Evolutionary conservation across 2,797 vertebrate genomes (phyloP), one percentile per base, ranked within the genome.

Genomic region (Anabacerthia variegaticeps): DNA sequence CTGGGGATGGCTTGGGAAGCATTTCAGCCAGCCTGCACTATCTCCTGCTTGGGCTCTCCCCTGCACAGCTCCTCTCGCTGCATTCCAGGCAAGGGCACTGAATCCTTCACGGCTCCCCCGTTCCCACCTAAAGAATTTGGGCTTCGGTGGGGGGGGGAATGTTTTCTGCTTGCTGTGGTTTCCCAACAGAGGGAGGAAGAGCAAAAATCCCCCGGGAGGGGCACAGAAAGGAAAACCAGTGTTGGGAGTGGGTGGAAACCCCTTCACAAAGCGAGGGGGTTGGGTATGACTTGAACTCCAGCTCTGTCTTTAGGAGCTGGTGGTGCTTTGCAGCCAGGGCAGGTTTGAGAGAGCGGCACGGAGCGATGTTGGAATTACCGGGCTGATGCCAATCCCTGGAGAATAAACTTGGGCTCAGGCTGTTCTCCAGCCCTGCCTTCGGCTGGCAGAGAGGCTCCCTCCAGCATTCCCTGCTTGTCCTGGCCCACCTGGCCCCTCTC

Each of bases 31-130:
- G 87, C 52, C 93, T 92, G 79, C 81, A 89, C 49, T 89, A 48
- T 92, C 93, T 96, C 92, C 67, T 82, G 80, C 72, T 90, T 8
- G 17, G 68, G 55, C 71, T 94, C 56, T 73, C 74, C 81, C 73
- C 58, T 92, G 75, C 58, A 89, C 8, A 80, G 85, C 93, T 93
- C 91, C 72, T 91, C 69, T 85, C 27, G 26, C 2, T 93, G 69
- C 91, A 78, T 96, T 93, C 96, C 95, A 89, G 89, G 74, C 89
- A 96, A 96, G 91, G 92, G 93, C 92, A 95, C 36, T 0, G 6
- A 76, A 79, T 94, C 59, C 93, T 93, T 73, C 78, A 24, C 80
- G 93, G 48, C 55, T 86, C 66, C 1, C 1, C 0, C 30, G 11
- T 81, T 75, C 58, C 49, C 65, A 68, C 72, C 49, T 41, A 36